These are phyloP conservation scores for Periophthalmus modestus DNA, from an alignment of 2,113 vertebrate species.

Conservation along the genomic window DNA sequence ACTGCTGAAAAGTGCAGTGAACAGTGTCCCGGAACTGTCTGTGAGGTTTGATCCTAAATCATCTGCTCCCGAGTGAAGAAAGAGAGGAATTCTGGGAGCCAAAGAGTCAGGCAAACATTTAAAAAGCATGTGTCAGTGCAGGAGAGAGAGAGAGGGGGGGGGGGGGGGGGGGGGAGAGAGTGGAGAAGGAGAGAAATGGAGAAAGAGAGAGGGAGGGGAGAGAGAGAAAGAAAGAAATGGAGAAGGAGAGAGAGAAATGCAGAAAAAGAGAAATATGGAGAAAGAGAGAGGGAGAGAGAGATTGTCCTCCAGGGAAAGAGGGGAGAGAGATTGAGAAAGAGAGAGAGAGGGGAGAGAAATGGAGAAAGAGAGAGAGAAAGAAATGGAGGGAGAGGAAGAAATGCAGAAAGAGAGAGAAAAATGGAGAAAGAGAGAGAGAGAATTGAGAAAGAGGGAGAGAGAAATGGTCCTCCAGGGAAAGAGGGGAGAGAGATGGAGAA, in stretches of 20 bases:
- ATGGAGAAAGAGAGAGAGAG: not conserved
- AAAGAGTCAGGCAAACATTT: conserved; percentile 16
- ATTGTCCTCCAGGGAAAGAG: too few relatives aligned
- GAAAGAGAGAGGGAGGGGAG: not conserved
- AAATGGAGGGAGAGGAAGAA: not conserved
- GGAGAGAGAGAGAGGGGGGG: not conserved
- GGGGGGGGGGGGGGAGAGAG: not conserved
- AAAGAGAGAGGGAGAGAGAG: not conserved
- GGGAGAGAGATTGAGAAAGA: too few relatives aligned
- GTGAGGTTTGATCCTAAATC: conserved; percentile 16
- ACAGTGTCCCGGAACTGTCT: conserved; percentile 3
- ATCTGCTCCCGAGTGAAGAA: conserved; percentile 7
- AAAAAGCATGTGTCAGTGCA: conserved; percentile 25
- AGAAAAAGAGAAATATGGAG: not conserved
- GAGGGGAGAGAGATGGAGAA: not conserved
- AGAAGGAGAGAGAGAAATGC: not conserved
- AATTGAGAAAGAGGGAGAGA: not conserved
- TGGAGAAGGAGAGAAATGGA: not conserved
- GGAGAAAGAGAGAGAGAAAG: not conserved
- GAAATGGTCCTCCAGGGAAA: too few relatives aligned
- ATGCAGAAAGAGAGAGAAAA: too few relatives aligned
- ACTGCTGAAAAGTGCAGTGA: not conserved
- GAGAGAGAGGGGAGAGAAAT: not conserved
- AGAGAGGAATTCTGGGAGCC: conserved; percentile 18
- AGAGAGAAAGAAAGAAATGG: not conserved